Evolutionary conservation across 2,888 invertebrate species (phyloP).

Genomic region (Tromatobia lineatoria): DNA sequence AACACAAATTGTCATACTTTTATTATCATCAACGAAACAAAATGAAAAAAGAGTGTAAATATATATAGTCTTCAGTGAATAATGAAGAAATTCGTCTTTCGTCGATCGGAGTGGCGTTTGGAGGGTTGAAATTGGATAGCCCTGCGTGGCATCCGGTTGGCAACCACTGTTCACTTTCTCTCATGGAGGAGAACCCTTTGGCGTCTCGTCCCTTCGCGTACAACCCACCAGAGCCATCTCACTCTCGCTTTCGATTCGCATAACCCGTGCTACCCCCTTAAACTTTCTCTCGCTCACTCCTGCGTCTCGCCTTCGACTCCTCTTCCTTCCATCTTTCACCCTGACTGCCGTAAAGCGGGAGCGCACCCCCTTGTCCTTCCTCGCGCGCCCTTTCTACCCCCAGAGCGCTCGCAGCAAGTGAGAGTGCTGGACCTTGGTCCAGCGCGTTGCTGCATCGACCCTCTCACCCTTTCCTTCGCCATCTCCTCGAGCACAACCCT

Average conservation of each 20-base stretch:
- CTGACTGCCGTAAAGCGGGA: slow-evolving; percentile 66
- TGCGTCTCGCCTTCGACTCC: slow-evolving; percentile 46
- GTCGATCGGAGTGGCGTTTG: slow-evolving; percentile 3
- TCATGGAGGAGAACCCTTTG: slow-evolving; percentile 81
- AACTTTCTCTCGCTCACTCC: slow-evolving; percentile 52
- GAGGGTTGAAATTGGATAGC: neutral
- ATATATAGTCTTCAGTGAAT: neutral
- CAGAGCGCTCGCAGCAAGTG: slow-evolving; percentile 56
- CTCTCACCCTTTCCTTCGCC: slow-evolving; percentile 78
- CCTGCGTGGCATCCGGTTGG: slow-evolving; percentile 73
- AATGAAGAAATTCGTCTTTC: slow-evolving; percentile 28
- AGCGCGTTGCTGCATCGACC: slow-evolving; percentile 84
- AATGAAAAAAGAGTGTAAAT: neutral
- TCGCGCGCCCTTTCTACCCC: slow-evolving; percentile 71
- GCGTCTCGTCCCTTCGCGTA: slow-evolving; percentile 81
- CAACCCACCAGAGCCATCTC: slow-evolving; percentile 77
- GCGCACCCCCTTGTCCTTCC: slow-evolving; percentile 74
- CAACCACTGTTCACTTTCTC: slow-evolving; percentile 84
- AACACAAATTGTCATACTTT: neutral
- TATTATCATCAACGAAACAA: neutral
- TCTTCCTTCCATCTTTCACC: slow-evolving; percentile 72
- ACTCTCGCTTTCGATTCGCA: slow-evolving; percentile 84
- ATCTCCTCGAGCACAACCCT: slow-evolving; percentile 46
- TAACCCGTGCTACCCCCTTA: slow-evolving; percentile 68
- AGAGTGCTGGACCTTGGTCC: slow-evolving; percentile 83